A percentile compares a stretch with the other conserved stretches of the same genome.
Evolutionary conservation across 2,888 invertebrate species (phyloP).

Genomic region (Pemphredon lugubris): DNA sequence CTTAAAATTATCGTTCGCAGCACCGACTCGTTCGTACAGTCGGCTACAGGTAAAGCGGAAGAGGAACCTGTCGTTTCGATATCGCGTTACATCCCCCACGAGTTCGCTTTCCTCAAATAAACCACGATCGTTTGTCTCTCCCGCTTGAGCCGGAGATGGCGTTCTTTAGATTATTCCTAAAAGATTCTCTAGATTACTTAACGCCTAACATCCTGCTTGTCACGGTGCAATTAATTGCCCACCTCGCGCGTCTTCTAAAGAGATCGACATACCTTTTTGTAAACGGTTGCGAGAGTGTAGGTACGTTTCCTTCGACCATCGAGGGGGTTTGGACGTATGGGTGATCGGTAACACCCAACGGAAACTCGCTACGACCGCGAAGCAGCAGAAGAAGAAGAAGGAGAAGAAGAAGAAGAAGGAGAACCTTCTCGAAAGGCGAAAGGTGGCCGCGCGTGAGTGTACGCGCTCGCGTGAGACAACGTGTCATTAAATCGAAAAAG

Average conservation of each 20-base stretch:
- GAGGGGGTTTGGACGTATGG: not conserved
- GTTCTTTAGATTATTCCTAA: not conserved
- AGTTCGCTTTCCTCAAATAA: not conserved
- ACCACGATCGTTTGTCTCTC: not conserved
- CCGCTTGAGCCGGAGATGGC: not conserved
- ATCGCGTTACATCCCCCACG: not conserved
- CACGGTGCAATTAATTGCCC: conserved; percentile 3
- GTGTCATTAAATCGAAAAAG: conserved; percentile 79
- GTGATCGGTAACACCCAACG: conserved; percentile 47
- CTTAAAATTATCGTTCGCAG: too few relatives aligned
- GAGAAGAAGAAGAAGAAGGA: conserved; percentile 49
- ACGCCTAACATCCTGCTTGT: not conserved
- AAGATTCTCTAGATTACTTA: conserved; percentile 5
- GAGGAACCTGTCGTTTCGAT: too few relatives aligned
- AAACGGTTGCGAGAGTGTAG: not conserved
- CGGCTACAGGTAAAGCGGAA: too few relatives aligned
- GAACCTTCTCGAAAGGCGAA: conserved; percentile 15
- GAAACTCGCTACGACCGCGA: too few relatives aligned
- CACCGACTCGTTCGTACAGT: too few relatives aligned
- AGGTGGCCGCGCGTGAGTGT: conserved; percentile 30
- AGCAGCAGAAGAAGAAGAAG: conserved; percentile 50
- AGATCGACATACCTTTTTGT: too few relatives aligned
- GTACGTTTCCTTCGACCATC: too few relatives aligned
- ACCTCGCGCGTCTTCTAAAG: not conserved
- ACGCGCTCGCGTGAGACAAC: conserved; percentile 60